Evolutionary conservation across 2,888 invertebrate genomes (phyloP).

Genomic region (Xestia sexstrigata): DNA sequence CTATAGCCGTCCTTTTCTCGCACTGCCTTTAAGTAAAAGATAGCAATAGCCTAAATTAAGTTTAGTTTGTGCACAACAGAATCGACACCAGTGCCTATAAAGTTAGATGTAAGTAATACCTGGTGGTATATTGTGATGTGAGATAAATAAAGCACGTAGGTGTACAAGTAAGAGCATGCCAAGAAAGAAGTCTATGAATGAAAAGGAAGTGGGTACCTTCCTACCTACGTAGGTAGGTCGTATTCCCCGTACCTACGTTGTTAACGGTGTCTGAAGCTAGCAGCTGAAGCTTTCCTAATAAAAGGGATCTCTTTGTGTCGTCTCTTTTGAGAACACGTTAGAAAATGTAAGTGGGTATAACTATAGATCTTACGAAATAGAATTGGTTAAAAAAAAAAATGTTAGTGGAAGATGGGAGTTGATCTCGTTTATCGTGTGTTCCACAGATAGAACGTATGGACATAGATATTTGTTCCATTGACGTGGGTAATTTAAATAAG

Average conservation of each 20-base stretch:
- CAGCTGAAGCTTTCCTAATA: constrained; percentile 19
- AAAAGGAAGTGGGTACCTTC: background rate
- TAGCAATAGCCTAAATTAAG: no score
- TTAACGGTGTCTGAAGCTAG: constrained; percentile 19
- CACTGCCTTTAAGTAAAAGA: no score
- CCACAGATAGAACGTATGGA: background rate
- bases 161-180: background rate
- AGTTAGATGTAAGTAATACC: background rate
- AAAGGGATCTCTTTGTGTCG: constrained; percentile 1
- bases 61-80: no score
- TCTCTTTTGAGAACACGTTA: constrained; percentile 14
- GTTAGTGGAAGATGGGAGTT: background rate
- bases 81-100: no score
- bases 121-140: background rate
- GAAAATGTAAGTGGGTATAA: background rate
- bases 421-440: background rate
- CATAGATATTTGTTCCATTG: background rate
- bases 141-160: background rate
- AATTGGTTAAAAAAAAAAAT: background rate
- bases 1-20: no score
- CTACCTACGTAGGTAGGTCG: background rate
- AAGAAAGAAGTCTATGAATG: constrained; percentile 9
- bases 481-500: no score
- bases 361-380: background rate
- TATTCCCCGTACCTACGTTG: background rate